phyloP scores from a whole-genome alignment of 2,888 invertebrate genomes.

The Aphelenchoides bicaudatus region DNA sequence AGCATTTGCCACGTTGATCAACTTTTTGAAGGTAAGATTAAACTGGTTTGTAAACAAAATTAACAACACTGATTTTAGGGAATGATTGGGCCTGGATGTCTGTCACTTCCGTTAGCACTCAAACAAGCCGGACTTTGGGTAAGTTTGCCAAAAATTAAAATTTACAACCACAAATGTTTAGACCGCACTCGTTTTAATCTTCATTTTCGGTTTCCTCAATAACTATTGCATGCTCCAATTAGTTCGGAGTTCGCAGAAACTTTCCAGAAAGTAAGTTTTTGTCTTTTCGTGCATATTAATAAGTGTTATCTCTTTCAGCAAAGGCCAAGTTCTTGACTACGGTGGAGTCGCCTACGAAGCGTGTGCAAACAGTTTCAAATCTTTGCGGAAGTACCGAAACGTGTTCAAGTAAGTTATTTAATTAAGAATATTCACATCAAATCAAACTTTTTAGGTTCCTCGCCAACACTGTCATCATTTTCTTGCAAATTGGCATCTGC shows the following conservation, averaged over 20 bases:
- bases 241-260: constrained; percentile 50
- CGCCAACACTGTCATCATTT: constrained; percentile 46
- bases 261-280: constrained; percentile 44
- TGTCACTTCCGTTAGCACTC: constrained; percentile 53
- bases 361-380: constrained; percentile 44
- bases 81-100: constrained; percentile 56
- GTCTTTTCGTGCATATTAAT: background rate
- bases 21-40: constrained; percentile 40
- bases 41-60: background rate
- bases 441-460: constrained; percentile 36
- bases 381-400: constrained; percentile 37
- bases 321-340: constrained; percentile 60
- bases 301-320: constrained; percentile 36
- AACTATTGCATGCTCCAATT: constrained; percentile 54
- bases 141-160: background rate
- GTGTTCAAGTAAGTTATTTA: constrained; percentile 14
- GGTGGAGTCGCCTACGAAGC: constrained; percentile 61
- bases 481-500: constrained; percentile 56
- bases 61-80: constrained; percentile 25
- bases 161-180: too few relatives aligned
- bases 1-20: constrained; percentile 42
- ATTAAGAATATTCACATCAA: background rate
- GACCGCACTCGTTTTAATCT: constrained; percentile 47
- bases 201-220: constrained; percentile 51
- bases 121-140: constrained; percentile 52